Evolutionary conservation across 1,140 invertebrate genomes (phyloP).

Genomic region (Macrocentrus cingulum): DNA sequence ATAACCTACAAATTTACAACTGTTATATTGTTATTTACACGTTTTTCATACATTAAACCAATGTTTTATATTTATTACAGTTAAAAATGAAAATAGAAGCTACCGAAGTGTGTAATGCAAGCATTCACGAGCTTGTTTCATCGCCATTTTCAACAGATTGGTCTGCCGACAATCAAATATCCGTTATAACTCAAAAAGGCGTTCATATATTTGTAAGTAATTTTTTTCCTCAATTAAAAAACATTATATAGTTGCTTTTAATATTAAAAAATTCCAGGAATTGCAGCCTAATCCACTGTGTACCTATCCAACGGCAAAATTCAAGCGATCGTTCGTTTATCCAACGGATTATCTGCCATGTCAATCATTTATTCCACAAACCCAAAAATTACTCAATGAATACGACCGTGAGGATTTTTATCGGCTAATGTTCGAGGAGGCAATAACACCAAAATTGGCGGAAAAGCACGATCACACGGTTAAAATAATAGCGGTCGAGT

Average conservation of each 20-base stretch:
- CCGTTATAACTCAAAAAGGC: slow-evolving; percentile 48
- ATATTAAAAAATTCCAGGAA: slow-evolving; percentile 37
- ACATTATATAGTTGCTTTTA: background rate
- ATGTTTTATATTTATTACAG: no score
- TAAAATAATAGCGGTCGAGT: slow-evolving; percentile 39
- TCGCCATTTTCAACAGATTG: slow-evolving; percentile 45
- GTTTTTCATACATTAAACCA: no score
- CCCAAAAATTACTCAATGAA: slow-evolving; percentile 36
- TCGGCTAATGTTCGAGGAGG: slow-evolving; percentile 40
- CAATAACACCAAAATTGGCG: slow-evolving; percentile 42
- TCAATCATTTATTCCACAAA: slow-evolving; percentile 28
- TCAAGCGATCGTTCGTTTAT: slow-evolving; percentile 48
- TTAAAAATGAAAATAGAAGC: slow-evolving; percentile 32
- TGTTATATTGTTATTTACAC: no score
- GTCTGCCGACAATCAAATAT: slow-evolving; percentile 54
- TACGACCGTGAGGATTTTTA: slow-evolving; percentile 42
- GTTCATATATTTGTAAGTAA: slow-evolving; percentile 51
- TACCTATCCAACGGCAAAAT: slow-evolving; percentile 37
- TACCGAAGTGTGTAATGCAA: slow-evolving; percentile 46
- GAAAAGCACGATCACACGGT: slow-evolving; percentile 30
- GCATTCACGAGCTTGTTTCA: slow-evolving; percentile 41
- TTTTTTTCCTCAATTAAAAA: background rate
- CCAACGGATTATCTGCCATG: slow-evolving; percentile 39
- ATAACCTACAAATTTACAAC: no score
- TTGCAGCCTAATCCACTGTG: slow-evolving; percentile 44